Percentiles rank a stretch among this genome's conserved stretches.
phyloP scores from a whole-genome alignment of 23 tunicate species.

The Halocynthia roretzi region DNA sequence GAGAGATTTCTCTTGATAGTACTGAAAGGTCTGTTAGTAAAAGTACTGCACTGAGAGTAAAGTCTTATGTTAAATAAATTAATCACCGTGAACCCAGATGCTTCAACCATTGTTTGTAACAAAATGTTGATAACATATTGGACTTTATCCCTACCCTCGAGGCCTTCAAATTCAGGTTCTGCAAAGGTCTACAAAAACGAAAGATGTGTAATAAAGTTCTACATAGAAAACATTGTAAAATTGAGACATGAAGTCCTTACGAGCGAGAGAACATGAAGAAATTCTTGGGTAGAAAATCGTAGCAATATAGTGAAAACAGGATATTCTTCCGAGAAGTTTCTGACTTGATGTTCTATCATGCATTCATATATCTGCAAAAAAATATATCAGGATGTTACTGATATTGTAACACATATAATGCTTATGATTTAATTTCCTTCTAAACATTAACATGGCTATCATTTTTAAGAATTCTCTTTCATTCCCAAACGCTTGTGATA shows the following conservation, averaged over 20 bases:
- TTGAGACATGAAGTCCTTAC: constrained; percentile 19
- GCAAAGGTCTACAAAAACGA: constrained; percentile 49
- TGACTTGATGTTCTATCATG: constrained; percentile 34
- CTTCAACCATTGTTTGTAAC: constrained; percentile 74
- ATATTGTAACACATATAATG: too few species aligned
- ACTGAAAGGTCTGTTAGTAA: neutral
- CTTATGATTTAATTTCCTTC: too few species aligned
- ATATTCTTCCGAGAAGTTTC: constrained; percentile 33
- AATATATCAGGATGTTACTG: neutral
- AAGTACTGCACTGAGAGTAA: too few species aligned
- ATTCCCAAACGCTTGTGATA: too few species aligned
- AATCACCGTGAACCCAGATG: constrained; percentile 60
- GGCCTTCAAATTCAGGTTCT: constrained; percentile 63
- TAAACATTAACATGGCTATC: too few species aligned
- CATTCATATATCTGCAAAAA: constrained; percentile 61
- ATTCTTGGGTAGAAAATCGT: constrained; percentile 77
- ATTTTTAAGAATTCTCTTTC: too few species aligned
- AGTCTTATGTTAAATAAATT: neutral
- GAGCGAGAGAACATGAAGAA: constrained; percentile 80
- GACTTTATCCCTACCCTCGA: constrained; percentile 46
- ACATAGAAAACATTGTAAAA: neutral
- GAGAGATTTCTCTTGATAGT: neutral
- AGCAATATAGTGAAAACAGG: constrained; percentile 60
- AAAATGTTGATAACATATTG: constrained; percentile 78
- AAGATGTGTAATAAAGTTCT: neutral